These are phyloP conservation scores for Paralichthys olivaceus DNA, from an alignment of 2,113 vertebrate genomes.

Conservation along the genomic window DNA sequence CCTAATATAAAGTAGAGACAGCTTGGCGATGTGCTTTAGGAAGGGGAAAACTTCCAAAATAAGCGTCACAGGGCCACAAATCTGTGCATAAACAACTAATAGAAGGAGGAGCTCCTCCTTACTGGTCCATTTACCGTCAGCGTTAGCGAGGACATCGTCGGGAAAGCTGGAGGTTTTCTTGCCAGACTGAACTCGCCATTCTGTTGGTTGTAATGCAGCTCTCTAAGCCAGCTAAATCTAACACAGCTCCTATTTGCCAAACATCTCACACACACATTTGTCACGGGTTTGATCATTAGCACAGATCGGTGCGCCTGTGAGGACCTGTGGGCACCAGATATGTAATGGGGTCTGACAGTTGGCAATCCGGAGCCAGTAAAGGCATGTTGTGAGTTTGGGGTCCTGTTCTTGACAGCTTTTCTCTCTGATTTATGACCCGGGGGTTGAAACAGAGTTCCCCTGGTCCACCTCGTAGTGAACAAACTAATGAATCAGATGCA, in stretches of 20 bases:
- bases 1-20: constrained; percentile 36
- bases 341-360: constrained; percentile 31
- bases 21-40: background rate
- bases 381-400: constrained; percentile 59
- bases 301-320: background rate
- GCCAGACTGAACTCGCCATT: constrained; percentile 36
- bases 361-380: constrained; percentile 40
- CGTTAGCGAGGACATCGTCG: constrained; percentile 38
- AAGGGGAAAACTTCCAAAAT: background rate
- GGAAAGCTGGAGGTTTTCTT: constrained; percentile 31
- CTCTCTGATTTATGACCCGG: constrained; percentile 72
- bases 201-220: constrained; percentile 29
- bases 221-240: constrained; percentile 52
- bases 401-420: constrained; percentile 63
- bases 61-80: background rate
- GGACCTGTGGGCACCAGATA: constrained; percentile 23
- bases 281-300: constrained; percentile 49
- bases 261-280: constrained; percentile 59
- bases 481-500: constrained; percentile 78
- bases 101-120: constrained; percentile 19
- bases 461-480: constrained; percentile 65
- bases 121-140: constrained; percentile 33
- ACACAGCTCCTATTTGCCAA: constrained; percentile 50
- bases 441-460: constrained; percentile 70
- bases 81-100: constrained; percentile 26